Evolutionary conservation across 1,140 invertebrate species (phyloP).

Genomic region (Drosophila sucinea): DNA sequence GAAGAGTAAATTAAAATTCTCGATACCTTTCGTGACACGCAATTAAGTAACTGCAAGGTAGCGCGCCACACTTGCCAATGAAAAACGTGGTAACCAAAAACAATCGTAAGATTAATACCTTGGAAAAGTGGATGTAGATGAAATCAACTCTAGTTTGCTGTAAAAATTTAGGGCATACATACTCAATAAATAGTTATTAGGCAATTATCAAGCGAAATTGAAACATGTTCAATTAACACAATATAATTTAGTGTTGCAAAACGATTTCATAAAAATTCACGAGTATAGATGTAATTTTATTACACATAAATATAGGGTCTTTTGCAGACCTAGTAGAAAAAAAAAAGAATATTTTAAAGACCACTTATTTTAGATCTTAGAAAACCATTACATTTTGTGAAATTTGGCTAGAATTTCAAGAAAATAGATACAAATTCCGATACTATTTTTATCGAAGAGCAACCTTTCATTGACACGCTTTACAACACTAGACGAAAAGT

Average conservation of each 20-base stretch:
- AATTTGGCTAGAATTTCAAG: background rate
- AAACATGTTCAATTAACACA: background rate
- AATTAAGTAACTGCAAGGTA: constrained; percentile 29
- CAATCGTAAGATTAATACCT: background rate
- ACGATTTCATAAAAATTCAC: background rate
- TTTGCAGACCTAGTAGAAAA: background rate
- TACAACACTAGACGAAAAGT: constrained; percentile 40
- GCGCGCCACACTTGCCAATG: constrained; percentile 33
- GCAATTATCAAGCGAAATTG: background rate
- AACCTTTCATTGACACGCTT: constrained; percentile 31
- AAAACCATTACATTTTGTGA: background rate
- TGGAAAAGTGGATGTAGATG: background rate
- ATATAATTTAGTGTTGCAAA: background rate
- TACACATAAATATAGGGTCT: background rate
- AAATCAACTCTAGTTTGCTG: background rate
- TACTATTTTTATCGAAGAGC: constrained; percentile 15
- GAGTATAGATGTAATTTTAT: background rate
- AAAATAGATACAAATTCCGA: background rate
- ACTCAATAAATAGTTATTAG: background rate
- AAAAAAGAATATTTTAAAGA: background rate
- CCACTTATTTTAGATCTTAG: background rate
- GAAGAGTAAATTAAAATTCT: constrained; percentile 13
- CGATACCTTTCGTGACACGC: constrained; percentile 28
- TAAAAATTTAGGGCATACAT: background rate
- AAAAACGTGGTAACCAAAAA: constrained; percentile 13